These are phyloP conservation scores for Calephelis nemesis DNA, from an alignment of 1,140 invertebrate species.

Conservation along the genomic window DNA sequence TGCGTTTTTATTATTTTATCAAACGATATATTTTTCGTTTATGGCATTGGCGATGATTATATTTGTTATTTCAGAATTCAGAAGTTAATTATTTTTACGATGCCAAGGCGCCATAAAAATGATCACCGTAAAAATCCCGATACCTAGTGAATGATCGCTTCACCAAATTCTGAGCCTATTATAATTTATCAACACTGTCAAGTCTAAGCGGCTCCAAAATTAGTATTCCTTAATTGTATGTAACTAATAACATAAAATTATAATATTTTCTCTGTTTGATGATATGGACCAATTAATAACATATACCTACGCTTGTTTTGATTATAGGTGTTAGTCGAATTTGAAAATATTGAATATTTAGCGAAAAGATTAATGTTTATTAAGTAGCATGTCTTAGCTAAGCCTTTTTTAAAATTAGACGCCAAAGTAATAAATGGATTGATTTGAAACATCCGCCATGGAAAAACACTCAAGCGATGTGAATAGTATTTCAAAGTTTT, in stretches of 20 bases:
- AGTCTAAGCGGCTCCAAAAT: slow-evolving; percentile 23
- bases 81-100: slow-evolving; percentile 2
- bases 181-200: slow-evolving; percentile 41
- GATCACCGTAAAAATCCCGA: slow-evolving; percentile 17
- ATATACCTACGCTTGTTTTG: background rate
- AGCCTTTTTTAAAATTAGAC: too few relatives aligned
- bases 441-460: too few relatives aligned
- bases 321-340: background rate
- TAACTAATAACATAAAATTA: slow-evolving; percentile 5
- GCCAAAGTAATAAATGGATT: too few relatives aligned
- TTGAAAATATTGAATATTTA: too few relatives aligned
- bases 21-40: too few relatives aligned
- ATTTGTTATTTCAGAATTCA: background rate
- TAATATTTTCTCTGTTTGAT: slow-evolving; percentile 2
- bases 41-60: too few relatives aligned
- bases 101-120: slow-evolving; percentile 8
- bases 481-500: too few relatives aligned
- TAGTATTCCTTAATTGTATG: slow-evolving; percentile 1
- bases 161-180: slow-evolving; percentile 38
- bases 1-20: too few relatives aligned
- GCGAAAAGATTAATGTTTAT: too few relatives aligned
- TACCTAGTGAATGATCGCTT: slow-evolving; percentile 25
- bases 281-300: background rate
- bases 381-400: too few relatives aligned
- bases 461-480: too few relatives aligned